Evolutionary conservation across 2,113 vertebrate species (phyloP).

Genomic region (Electrona antarctica): DNA sequence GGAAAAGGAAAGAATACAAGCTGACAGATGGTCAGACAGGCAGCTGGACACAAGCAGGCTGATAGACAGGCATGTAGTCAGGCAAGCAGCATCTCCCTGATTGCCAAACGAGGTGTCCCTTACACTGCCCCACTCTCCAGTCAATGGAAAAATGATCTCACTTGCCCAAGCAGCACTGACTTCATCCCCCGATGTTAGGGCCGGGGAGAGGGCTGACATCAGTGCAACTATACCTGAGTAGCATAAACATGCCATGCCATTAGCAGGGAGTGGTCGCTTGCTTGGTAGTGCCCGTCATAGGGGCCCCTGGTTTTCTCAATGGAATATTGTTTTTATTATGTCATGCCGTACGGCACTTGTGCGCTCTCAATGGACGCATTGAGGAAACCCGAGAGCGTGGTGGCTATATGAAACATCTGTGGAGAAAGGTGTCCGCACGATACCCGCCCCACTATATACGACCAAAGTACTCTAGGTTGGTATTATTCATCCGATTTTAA

Average conservation of each 20-base stretch:
- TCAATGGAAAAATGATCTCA: slow-evolving; percentile 81
- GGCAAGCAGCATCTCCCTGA: slow-evolving; percentile 49
- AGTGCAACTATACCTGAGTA: slow-evolving; percentile 61
- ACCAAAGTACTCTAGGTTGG: background rate
- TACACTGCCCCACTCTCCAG: slow-evolving; percentile 70
- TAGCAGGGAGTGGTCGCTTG: slow-evolving; percentile 25
- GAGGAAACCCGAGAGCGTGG: slow-evolving; percentile 6
- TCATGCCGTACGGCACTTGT: slow-evolving; percentile 22
- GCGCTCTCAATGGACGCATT: background rate
- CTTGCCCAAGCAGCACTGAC: slow-evolving; percentile 69
- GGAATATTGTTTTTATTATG: slow-evolving; percentile 49
- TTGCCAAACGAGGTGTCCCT: slow-evolving; percentile 75
- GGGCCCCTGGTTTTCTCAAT: slow-evolving; percentile 30
- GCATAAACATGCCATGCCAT: slow-evolving; percentile 33
- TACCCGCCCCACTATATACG: background rate
- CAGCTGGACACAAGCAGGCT: slow-evolving; percentile 31
- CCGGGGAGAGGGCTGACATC: slow-evolving; percentile 62
- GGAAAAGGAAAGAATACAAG: background rate
- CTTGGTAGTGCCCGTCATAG: slow-evolving; percentile 1
- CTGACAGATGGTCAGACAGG: slow-evolving; percentile 15
- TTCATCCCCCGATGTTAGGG: slow-evolving; percentile 62
- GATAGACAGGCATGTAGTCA: background rate
- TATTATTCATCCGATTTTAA: background rate
- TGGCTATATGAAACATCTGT: slow-evolving; percentile 6
- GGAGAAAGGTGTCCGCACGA: background rate